Percentiles rank a stretch among this genome's conserved stretches.
phyloP scores from a whole-genome alignment of 1,140 invertebrate genomes.

The Zophobas morio region DNA sequence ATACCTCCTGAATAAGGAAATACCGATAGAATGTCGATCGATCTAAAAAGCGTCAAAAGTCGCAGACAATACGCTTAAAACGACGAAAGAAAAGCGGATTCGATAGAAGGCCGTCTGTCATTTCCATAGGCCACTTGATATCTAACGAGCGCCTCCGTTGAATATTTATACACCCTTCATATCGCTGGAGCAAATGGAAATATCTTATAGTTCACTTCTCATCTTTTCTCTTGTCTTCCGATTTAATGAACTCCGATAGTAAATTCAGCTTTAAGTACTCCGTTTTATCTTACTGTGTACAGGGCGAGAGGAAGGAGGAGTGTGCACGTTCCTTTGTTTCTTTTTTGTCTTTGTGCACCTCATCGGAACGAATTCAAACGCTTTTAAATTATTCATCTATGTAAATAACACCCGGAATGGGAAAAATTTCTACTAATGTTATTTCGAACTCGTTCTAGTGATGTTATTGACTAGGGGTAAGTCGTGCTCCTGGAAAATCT shows the following conservation, averaged over 20 bases:
- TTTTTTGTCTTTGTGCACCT: slow-evolving; percentile 40
- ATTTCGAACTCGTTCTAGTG: slow-evolving; percentile 33
- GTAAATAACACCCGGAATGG: slow-evolving; percentile 28
- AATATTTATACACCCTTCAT: slow-evolving; percentile 57
- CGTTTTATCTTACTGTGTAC: slow-evolving; percentile 33
- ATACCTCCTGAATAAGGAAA: no score
- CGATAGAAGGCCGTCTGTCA: slow-evolving; percentile 38
- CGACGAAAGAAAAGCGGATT: slow-evolving; percentile 27
- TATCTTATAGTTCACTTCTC: slow-evolving; percentile 53
- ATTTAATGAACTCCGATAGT: slow-evolving; percentile 50
- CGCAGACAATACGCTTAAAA: slow-evolving; percentile 7
- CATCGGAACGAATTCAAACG: slow-evolving; percentile 32
- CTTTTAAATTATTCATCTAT: slow-evolving; percentile 42
- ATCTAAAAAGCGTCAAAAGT: not conserved
- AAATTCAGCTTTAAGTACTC: slow-evolving; percentile 42
- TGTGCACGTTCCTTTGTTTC: not conserved
- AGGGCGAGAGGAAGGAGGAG: slow-evolving; percentile 5
- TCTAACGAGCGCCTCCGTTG: slow-evolving; percentile 53
- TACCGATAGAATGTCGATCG: not conserved
- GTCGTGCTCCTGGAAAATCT: no score
- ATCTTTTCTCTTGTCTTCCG: slow-evolving; percentile 51
- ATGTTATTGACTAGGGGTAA: not conserved
- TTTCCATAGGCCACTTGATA: slow-evolving; percentile 58
- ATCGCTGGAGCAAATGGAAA: slow-evolving; percentile 54
- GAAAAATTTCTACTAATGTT: slow-evolving; percentile 36